Evolutionary conservation across 2,797 vertebrate species (phyloP).

Genomic region (Numenius phaeopus): DNA sequence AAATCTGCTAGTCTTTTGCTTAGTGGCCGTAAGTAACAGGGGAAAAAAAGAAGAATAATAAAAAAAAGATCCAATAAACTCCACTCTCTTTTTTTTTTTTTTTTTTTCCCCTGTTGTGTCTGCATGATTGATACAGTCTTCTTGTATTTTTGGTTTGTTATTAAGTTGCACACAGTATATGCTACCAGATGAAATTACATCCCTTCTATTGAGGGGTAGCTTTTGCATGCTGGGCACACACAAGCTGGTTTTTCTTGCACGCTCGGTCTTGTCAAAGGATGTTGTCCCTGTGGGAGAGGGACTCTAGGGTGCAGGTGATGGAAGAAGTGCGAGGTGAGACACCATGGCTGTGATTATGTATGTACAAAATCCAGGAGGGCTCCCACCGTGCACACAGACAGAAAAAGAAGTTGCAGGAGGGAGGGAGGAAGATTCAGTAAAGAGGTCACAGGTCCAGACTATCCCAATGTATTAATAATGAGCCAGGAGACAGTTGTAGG

Average conservation of each 20-base stretch:
- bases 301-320: not conserved
- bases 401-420: not conserved
- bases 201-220: not conserved
- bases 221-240: not conserved
- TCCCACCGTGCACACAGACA: not conserved
- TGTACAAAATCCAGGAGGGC: not conserved
- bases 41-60: not conserved
- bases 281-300: not conserved
- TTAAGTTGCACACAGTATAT: rapidly evolving
- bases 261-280: not conserved
- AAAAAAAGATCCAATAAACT: not conserved
- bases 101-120: not conserved
- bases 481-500: constrained; percentile 58
- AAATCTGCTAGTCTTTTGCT: constrained; percentile 13
- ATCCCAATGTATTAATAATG: constrained; percentile 69
- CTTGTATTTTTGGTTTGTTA: not conserved
- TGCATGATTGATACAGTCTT: not conserved
- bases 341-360: not conserved
- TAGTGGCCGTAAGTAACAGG: not conserved
- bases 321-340: not conserved
- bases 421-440: not conserved
- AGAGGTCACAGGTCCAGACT: constrained; percentile 58
- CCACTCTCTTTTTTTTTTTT: not conserved
- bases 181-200: not conserved
- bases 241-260: not conserved